A percentile compares a stretch with the other conserved stretches of the same genome.
Conservation (phyloP, 2,888 invertebrate species). For the Stenchaetothrips biformis region DNA sequence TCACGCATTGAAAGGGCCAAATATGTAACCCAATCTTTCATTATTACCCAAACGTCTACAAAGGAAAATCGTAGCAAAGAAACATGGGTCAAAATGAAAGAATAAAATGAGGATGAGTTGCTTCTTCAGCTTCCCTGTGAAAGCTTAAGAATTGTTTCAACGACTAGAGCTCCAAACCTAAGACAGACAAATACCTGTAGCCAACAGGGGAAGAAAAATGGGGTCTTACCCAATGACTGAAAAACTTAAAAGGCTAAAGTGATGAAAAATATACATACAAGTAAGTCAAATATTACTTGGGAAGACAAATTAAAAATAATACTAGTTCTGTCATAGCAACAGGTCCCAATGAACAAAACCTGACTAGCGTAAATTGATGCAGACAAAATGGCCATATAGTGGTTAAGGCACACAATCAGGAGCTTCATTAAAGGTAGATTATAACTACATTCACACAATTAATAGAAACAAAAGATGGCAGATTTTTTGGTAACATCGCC, state of each 20-base stretch:
- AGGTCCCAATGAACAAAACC: not conserved
- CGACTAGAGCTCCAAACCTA: constrained; percentile 1
- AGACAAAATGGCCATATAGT: not conserved
- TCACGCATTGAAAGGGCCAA: no score
- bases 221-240: not conserved
- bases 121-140: no score
- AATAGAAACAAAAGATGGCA: no score
- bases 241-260: not conserved
- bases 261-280: not conserved
- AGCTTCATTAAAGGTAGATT: not conserved
- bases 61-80: no score
- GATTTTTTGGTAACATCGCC: no score
- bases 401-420: constrained; percentile 5
- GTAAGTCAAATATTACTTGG: not conserved
- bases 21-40: no score
- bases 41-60: no score
- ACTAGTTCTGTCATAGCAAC: not conserved
- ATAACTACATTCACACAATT: no score
- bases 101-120: no score
- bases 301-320: not conserved
- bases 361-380: constrained; percentile 5
- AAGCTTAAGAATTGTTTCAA: not conserved
- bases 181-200: not conserved
- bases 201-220: not conserved
- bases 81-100: no score